Evolutionary conservation across 2,113 vertebrate species (phyloP).

Genomic region (Onychostoma macrolepis): DNA sequence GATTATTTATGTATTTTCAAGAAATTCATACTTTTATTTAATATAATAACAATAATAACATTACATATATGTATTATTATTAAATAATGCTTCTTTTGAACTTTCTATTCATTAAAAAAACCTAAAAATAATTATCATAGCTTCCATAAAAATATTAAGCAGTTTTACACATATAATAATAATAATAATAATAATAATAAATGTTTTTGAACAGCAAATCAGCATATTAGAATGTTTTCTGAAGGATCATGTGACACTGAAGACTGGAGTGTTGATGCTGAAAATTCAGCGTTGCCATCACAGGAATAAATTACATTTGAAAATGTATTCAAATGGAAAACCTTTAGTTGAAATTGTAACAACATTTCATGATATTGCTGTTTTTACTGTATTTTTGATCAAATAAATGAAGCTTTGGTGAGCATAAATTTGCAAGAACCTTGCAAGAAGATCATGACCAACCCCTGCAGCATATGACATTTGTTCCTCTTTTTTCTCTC

Average conservation of each 20-base stretch:
- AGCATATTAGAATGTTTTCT: too few relatives aligned
- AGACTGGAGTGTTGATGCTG: too few relatives aligned
- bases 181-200: too few relatives aligned
- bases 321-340: not conserved
- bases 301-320: not conserved
- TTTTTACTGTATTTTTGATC: not conserved
- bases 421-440: too few relatives aligned
- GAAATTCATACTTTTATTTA: not conserved
- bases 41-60: not conserved
- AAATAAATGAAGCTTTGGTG: not conserved
- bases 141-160: too few relatives aligned
- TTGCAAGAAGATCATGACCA: not conserved
- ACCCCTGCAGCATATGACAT: not conserved
- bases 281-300: too few relatives aligned
- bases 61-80: not conserved
- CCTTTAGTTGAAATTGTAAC: not conserved
- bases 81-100: not conserved
- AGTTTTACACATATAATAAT: too few relatives aligned
- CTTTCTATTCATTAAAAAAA: too few relatives aligned
- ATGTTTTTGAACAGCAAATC: too few relatives aligned
- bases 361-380: not conserved
- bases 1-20: not conserved
- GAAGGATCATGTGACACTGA: too few relatives aligned
- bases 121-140: too few relatives aligned
- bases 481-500: conserved; percentile 29